Base-by-base conservation (phyloP, 2,888 invertebrate genomes). In the Auanema freiburgensis region DNA sequence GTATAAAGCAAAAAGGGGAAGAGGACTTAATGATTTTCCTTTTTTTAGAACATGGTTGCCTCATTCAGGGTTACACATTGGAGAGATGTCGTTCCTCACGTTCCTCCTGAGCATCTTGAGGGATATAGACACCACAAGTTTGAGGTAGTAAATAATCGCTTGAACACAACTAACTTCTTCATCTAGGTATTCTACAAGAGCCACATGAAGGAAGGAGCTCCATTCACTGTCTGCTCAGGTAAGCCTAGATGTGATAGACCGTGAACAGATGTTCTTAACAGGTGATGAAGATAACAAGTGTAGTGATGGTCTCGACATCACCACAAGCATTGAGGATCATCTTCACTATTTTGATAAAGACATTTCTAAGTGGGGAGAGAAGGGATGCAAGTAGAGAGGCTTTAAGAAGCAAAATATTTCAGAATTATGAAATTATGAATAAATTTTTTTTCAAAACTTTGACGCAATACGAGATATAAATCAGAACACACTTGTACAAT, bases 271-370 rank as follows among this genome's bases (percentile, higher is more conserved):
- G 14, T 14, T 51, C 14, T 18, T 11, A 18, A 46, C 41, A 49
- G 57, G 55, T 2, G 69, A 72, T 18, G 74, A 74, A 42, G 61
- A 61, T 24, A 69, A 64, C 14, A 59, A 67, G 2, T 78, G 78
- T 56, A 70, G 69, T 11, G 72, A 77, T 33, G 70, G 72, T 23
- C 54, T 70, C 11, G 40, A 58, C 50, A 61, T 76, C 23, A 70
- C 74, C 21, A 52, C 74, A 5, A 70, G 69, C 1, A 67, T 76
- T 57, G 56, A 62, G 24, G 79, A 79, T 49, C 79, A 79, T 58
- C 59, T 71, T 5, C 70, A 73, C 50, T 79, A 79, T 59, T 79
- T 71, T 59, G 67, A 65, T 8, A 65, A 76, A 51, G 70, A 74
- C 24, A 69, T 76, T 44, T 62, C 65, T 11, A 68, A 55, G 10